Evolutionary conservation across 1,140 invertebrate genomes (phyloP).

Genomic region (Hyles vespertilio): DNA sequence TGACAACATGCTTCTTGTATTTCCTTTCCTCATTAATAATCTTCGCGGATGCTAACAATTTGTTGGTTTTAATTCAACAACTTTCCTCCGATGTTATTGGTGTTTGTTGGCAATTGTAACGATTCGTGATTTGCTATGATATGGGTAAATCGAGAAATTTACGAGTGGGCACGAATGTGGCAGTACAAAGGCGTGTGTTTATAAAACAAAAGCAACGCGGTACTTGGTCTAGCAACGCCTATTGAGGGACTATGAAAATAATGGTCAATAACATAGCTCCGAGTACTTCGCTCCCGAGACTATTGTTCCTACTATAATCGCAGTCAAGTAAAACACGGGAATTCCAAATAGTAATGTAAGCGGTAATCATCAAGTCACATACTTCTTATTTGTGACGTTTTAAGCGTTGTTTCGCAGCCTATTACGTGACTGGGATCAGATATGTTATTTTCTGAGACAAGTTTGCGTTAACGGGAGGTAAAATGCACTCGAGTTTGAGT

Average conservation of each 20-base stretch:
- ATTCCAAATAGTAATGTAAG: not conserved
- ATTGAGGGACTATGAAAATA: slow-evolving; percentile 41
- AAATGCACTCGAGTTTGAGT: no score
- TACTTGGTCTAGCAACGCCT: slow-evolving; percentile 34
- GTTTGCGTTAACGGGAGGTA: no score
- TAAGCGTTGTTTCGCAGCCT: no score
- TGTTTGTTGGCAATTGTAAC: slow-evolving; percentile 23
- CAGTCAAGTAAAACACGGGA: not conserved
- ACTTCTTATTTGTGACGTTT: not conserved
- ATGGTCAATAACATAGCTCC: slow-evolving; percentile 34
- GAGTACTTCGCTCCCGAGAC: slow-evolving; percentile 21
- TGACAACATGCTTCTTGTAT: slow-evolving; percentile 7
- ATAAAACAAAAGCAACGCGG: slow-evolving; percentile 57
- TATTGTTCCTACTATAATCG: slow-evolving; percentile 19
- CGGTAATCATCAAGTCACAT: not conserved
- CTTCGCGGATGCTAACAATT: not conserved
- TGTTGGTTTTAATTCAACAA: slow-evolving; percentile 18
- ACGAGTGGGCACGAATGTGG: slow-evolving; percentile 30
- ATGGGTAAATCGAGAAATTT: slow-evolving; percentile 39
- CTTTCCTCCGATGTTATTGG: slow-evolving; percentile 23
- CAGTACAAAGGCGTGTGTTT: slow-evolving; percentile 62
- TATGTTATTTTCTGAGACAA: no score
- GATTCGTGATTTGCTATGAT: slow-evolving; percentile 31
- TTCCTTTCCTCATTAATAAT: slow-evolving; percentile 5
- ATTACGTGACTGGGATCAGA: no score